Evolutionary conservation across 1,140 invertebrate species (phyloP).

Genomic region (Papilio glaucus): DNA sequence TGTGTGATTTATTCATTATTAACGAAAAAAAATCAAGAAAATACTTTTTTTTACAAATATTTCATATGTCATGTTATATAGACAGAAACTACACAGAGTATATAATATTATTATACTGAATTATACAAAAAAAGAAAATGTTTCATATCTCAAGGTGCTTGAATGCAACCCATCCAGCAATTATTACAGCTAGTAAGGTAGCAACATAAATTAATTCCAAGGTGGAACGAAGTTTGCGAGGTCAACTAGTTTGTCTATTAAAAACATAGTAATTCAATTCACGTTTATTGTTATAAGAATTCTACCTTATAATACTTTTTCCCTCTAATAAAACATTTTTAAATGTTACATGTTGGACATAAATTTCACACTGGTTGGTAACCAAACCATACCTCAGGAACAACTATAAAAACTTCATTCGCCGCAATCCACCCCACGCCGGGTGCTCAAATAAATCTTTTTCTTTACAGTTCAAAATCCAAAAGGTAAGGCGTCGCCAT

Average conservation of each 20-base stretch:
- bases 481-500: conserved; percentile 32
- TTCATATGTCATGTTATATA: too few species aligned
- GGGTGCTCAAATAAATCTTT: conserved; percentile 18
- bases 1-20: too few species aligned
- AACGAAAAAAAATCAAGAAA: too few species aligned
- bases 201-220: too few species aligned
- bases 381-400: conserved; percentile 29
- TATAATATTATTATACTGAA: too few species aligned
- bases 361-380: background rate
- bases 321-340: background rate
- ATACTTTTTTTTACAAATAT: too few species aligned
- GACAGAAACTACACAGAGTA: too few species aligned
- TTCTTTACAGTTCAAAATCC: conserved; percentile 34
- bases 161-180: too few species aligned
- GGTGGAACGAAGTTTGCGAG: too few species aligned
- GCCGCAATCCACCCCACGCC: conserved; percentile 6
- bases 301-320: background rate
- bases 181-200: too few species aligned
- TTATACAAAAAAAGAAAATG: background rate
- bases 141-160: too few species aligned
- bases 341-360: background rate
- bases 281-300: background rate
- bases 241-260: too few species aligned
- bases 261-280: background rate
- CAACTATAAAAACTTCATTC: conserved; percentile 36